These are phyloP conservation scores for Parnassius orleans DNA, from an alignment of 2,888 invertebrate species.

Conservation along the genomic window DNA sequence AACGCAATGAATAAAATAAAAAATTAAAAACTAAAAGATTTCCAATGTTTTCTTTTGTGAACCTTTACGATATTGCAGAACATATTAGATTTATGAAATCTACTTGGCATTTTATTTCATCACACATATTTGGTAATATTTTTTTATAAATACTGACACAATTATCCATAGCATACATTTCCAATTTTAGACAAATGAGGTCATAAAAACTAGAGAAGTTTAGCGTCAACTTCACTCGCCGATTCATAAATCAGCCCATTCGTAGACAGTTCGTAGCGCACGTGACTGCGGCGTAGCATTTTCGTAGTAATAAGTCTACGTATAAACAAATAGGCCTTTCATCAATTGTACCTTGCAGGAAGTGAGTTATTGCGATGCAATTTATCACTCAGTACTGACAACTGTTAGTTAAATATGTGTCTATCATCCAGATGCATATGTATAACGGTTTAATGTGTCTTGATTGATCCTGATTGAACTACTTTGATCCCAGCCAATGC, in stretches of 20 bases:
- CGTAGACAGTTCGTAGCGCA: slow-evolving; percentile 3
- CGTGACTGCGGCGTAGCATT: slow-evolving; percentile 6
- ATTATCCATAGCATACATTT: too few species aligned
- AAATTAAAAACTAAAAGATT: too few species aligned
- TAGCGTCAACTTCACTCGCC: too few species aligned
- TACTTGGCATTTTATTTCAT: too few species aligned
- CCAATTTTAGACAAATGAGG: too few species aligned
- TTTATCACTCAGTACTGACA: slow-evolving; percentile 24
- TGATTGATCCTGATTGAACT: slow-evolving; percentile 24
- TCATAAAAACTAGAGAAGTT: too few species aligned
- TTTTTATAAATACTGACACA: too few species aligned
- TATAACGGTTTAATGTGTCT: slow-evolving; percentile 11
- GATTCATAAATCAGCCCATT: background rate
- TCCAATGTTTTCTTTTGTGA: too few species aligned
- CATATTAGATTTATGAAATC: too few species aligned
- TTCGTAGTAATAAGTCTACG: slow-evolving; percentile 7
- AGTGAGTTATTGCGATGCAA: slow-evolving; percentile 20
- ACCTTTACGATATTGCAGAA: too few species aligned
- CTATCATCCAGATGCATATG: slow-evolving; percentile 23
- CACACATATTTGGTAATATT: too few species aligned
- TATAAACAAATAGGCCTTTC: slow-evolving; percentile 14
- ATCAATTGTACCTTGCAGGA: slow-evolving; percentile 26
- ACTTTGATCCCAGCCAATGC: slow-evolving; percentile 10
- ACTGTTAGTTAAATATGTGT: slow-evolving; percentile 24
- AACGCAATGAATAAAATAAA: too few species aligned